Conservation (phyloP, 2,797 vertebrate genomes). For the Channa striata region DNA sequence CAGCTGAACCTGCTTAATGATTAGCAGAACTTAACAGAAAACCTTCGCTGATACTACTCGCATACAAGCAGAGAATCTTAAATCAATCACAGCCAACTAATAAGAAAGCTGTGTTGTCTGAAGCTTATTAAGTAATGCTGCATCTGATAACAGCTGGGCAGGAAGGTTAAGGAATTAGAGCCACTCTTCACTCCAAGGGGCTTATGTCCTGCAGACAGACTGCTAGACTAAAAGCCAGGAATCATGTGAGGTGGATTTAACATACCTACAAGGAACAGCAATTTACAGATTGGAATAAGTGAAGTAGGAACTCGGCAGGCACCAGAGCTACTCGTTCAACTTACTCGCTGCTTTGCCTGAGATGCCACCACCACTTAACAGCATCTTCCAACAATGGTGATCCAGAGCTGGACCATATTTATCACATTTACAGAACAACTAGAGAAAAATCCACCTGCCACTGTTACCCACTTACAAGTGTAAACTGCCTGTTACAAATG, state of each 20-base stretch:
- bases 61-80: neutral
- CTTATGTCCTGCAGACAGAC: constrained; percentile 52
- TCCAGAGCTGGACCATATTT: neutral
- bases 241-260: constrained; percentile 76
- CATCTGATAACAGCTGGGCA: constrained; percentile 35
- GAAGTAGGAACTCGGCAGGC: constrained; percentile 8
- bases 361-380: constrained; percentile 32
- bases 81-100: neutral
- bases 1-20: constrained; percentile 7
- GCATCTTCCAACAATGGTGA: constrained; percentile 2
- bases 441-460: neutral
- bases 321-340: constrained; percentile 8
- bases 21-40: constrained; percentile 1
- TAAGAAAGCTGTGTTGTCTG: constrained; percentile 6
- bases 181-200: constrained; percentile 38
- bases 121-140: constrained; percentile 5
- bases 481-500: neutral
- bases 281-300: constrained; percentile 39
- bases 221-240: constrained; percentile 48
- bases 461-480: neutral
- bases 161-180: constrained; percentile 47
- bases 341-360: constrained; percentile 22
- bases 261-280: constrained; percentile 62
- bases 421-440: neutral
- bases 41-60: neutral